Conservation (phyloP, 2,888 invertebrate genomes). For the Meghimatium bilineatum region DNA sequence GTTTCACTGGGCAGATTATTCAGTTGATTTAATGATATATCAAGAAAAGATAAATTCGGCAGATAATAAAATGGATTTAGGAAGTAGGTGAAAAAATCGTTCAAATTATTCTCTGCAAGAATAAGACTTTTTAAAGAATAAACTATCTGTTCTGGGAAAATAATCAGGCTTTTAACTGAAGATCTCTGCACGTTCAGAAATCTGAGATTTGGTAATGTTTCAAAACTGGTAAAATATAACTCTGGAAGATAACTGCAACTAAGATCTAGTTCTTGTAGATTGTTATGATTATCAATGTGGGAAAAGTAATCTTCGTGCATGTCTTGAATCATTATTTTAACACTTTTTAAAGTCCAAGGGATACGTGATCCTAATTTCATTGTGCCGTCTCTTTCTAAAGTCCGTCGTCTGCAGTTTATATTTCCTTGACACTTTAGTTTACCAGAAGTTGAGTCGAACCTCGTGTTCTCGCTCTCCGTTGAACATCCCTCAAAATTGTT, state of each 20-base stretch:
- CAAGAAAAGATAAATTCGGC: conserved; percentile 15
- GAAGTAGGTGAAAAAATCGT: neutral
- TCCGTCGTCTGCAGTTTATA: neutral
- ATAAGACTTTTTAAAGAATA: neutral
- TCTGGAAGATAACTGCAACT: neutral
- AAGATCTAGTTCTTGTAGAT: neutral
- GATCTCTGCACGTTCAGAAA: neutral
- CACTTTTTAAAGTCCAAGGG: conserved; percentile 1
- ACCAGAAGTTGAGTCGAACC: neutral
- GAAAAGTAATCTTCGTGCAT: neutral
- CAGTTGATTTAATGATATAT: conserved; percentile 33
- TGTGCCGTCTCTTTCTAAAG: too few species aligned
- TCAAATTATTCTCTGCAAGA: neutral
- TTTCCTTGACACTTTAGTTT: neutral
- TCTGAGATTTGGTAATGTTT: neutral
- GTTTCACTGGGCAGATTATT: conserved; percentile 11
- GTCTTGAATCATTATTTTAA: neutral
- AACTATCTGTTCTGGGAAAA: neutral
- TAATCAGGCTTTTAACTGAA: neutral
- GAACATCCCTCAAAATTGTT: neutral
- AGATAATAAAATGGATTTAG: neutral
- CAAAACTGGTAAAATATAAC: neutral
- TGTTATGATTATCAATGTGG: neutral
- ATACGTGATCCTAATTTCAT: neutral
- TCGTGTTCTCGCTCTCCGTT: neutral